Conservation (phyloP, 2,797 vertebrate species). For the Avahi laniger region DNA sequence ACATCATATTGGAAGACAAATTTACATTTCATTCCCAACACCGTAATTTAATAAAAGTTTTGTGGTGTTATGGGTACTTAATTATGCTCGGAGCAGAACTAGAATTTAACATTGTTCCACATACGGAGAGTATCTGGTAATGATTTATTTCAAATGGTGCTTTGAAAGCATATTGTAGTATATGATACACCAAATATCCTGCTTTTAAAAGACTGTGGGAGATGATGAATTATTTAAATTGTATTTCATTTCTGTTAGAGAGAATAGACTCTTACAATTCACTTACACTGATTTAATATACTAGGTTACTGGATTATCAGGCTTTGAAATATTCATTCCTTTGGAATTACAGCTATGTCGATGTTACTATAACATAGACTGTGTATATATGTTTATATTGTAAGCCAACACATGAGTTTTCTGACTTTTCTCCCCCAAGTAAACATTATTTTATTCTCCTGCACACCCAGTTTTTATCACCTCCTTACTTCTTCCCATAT, state of each 20-base stretch:
- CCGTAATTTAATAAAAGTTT: slow-evolving; percentile 86
- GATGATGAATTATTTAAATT: slow-evolving; percentile 45
- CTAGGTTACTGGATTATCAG: background rate
- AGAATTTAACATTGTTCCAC: slow-evolving; percentile 81
- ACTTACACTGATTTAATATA: slow-evolving; percentile 40
- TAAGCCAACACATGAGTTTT: background rate
- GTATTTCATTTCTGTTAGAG: slow-evolving; percentile 39
- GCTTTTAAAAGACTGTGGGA: slow-evolving; percentile 51
- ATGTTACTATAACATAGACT: background rate
- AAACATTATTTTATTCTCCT: slow-evolving; percentile 5
- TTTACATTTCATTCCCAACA: slow-evolving; percentile 86
- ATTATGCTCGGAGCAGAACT: slow-evolving; percentile 83
- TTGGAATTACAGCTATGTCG: background rate
- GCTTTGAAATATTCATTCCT: background rate
- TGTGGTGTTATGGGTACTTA: slow-evolving; percentile 83
- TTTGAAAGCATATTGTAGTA: slow-evolving; percentile 64
- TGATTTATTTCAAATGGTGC: slow-evolving; percentile 75
- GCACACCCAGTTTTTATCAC: background rate
- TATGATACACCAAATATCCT: slow-evolving; percentile 41
- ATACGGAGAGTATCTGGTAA: slow-evolving; percentile 69
- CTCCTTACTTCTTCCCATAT: background rate
- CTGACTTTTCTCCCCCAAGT: background rate
- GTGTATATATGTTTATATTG: background rate
- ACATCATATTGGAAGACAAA: slow-evolving; percentile 84
- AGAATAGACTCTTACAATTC: slow-evolving; percentile 51